Percentiles rank a stretch among this genome's conserved stretches.
These are phyloP conservation scores for Galerucella calmariensis DNA, from an alignment of 2,888 invertebrate genomes.

Conservation along the genomic window DNA sequence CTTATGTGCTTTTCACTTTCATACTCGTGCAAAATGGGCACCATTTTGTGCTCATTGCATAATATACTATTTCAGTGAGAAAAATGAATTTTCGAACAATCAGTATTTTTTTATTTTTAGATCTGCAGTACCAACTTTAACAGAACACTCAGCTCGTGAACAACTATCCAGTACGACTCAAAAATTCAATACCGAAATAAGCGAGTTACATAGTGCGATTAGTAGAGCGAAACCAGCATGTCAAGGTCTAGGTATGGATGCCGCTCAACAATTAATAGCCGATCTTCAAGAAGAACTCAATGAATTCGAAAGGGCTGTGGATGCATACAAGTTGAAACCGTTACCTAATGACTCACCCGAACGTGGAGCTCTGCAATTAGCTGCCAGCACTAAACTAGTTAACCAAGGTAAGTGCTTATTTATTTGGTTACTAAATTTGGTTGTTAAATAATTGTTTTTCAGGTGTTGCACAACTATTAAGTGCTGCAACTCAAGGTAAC, in stretches of 20 bases:
- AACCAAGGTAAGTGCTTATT: conserved; percentile 75
- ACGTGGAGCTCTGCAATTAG: conserved; percentile 70
- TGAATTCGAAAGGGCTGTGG: conserved; percentile 81
- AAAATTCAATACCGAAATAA: conserved; percentile 70
- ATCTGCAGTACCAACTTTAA: conserved; percentile 84
- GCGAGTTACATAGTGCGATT: conserved; percentile 61
- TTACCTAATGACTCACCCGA: conserved; percentile 78
- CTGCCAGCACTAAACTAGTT: conserved; percentile 77
- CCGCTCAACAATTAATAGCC: conserved; percentile 84
- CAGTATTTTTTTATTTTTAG: conserved; percentile 57
- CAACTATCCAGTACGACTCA: conserved; percentile 80
- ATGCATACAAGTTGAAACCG: conserved; percentile 78
- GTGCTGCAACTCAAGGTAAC: conserved; percentile 85
- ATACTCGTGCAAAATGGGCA: too few species aligned
- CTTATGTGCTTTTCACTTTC: too few species aligned
- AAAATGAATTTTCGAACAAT: too few species aligned
- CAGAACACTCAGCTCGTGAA: conserved; percentile 80
- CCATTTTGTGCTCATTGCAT: too few species aligned
- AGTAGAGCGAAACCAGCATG: conserved; percentile 69
- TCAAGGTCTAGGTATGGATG: conserved; percentile 86
- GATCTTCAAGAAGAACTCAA: conserved; percentile 84
- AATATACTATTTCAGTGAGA: too few species aligned
- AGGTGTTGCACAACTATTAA: conserved; percentile 85
- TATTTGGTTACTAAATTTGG: not conserved
- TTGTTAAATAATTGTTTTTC: not conserved